Evolutionary conservation across 2,113 vertebrate species (phyloP), one percentile per base, ranked within the genome.

Genomic region (Mola mola): DNA sequence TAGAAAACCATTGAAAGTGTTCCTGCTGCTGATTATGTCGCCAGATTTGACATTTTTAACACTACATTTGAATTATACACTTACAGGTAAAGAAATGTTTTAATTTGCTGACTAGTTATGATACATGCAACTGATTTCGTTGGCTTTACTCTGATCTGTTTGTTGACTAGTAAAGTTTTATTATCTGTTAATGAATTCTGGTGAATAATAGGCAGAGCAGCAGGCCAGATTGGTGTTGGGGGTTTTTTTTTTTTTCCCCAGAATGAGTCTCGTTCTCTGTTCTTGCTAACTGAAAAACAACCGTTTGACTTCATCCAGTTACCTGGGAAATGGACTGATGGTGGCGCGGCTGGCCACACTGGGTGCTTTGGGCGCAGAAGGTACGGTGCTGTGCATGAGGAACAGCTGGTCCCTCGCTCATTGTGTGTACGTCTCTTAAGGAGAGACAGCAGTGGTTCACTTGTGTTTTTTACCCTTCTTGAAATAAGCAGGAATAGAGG

Each of bases 261-360:
- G n/a, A n/a, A n/a, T n/a, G n/a, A n/a, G n/a, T n/a, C n/a, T n/a
- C n/a, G n/a, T n/a, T n/a, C 8, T 3, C 1, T 36, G 28, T 36
- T 40, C 1, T 78, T 66, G 58, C 1, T 47, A 47, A 67, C 34
- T 25, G 19, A 7, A 1, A 26, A 26, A 64, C 40, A 50, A 52
- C 51, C 41, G 26, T 72, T 11, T 73, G 70, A 16, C 26, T 65
- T 24, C 55, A 38, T 78, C 37, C 90, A 99, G 97, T 89, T 99
- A 98, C 87, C 89, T 98, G 62, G 95, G 95, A 49, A 93, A 95
- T 79, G 97, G 97, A 75, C 89, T 98, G 66, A 98, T 97, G 93
- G 93, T 93, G 31, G 96, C 95, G 52, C 93, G 96, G 42, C 90
- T 98, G 31, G 93, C 95, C 50, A 92, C 91, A 0, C 91, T 99